Evolutionary conservation across 2,888 invertebrate species (phyloP).

Genomic region (Dermolepida albohirtum): DNA sequence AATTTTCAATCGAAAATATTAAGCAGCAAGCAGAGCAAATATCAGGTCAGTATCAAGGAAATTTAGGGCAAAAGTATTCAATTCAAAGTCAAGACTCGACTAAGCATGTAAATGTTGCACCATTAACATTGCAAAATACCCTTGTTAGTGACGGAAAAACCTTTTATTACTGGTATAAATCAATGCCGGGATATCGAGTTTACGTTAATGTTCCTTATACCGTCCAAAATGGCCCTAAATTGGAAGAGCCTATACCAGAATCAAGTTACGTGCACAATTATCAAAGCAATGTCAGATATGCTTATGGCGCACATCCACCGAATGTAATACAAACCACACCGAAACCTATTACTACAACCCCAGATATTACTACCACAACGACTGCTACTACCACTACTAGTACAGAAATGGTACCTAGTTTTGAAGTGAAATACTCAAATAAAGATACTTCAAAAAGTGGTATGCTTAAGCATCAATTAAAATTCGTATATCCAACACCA

Average conservation of each 20-base stretch:
- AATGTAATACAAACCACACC: conserved; percentile 43
- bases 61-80: conserved; percentile 5
- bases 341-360: conserved; percentile 49
- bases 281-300: conserved; percentile 14
- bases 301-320: conserved; percentile 16
- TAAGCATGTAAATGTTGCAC: conserved; percentile 60
- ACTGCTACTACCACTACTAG: not conserved
- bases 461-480: conserved; percentile 53
- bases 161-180: conserved; percentile 60
- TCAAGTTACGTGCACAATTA: conserved; percentile 43
- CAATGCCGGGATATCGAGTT: conserved; percentile 55
- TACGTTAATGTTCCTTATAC: conserved; percentile 18
- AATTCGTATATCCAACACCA: conserved; percentile 61
- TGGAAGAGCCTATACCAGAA: conserved; percentile 41
- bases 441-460: conserved; percentile 27
- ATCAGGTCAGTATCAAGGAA: not conserved
- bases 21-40: conserved; percentile 14
- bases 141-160: conserved; percentile 60
- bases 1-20: not conserved
- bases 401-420: conserved; percentile 43
- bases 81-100: conserved; percentile 45
- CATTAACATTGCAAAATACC: conserved; percentile 62
- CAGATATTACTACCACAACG: conserved; percentile 48
- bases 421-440: conserved; percentile 36
- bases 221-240: conserved; percentile 26